These are phyloP conservation scores for Branchinecta lynchi DNA, from an alignment of 1,140 invertebrate genomes.

Conservation along the genomic window DNA sequence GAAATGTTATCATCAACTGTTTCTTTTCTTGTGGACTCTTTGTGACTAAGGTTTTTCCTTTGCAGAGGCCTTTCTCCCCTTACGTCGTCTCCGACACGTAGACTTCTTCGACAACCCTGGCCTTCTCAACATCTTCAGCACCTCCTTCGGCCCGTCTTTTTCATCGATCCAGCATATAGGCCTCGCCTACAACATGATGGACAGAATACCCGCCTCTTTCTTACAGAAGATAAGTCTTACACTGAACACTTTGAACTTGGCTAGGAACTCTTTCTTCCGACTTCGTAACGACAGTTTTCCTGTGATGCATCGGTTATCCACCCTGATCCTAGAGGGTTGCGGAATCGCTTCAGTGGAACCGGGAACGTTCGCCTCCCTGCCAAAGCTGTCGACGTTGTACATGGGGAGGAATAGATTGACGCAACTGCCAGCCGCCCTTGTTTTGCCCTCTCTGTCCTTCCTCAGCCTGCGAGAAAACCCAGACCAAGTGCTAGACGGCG, in stretches of 20 bases:
- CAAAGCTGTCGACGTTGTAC: constrained; percentile 17
- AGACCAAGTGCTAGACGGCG: constrained; percentile 10
- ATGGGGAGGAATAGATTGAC: constrained; percentile 18
- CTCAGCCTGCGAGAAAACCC: constrained; percentile 20
- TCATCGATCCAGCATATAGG: constrained; percentile 15
- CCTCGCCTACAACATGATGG: constrained; percentile 16
- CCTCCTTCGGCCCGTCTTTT: neutral
- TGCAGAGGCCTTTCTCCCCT: constrained; percentile 17
- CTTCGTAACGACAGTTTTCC: constrained; percentile 12
- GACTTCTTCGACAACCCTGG: constrained; percentile 21
- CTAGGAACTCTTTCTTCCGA: constrained; percentile 16
- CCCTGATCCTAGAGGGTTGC: constrained; percentile 18
- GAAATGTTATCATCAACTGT: too few species aligned
- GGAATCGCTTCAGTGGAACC: constrained; percentile 16
- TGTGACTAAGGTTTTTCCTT: too few species aligned
- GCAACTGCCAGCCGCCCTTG: constrained; percentile 12
- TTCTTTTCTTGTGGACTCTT: too few species aligned
- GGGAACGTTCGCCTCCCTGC: constrained; percentile 14
- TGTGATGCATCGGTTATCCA: neutral
- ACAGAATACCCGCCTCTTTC: constrained; percentile 13
- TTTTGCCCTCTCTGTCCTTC: constrained; percentile 14
- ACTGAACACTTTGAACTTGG: constrained; percentile 14
- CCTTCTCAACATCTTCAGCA: neutral
- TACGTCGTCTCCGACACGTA: constrained; percentile 17
- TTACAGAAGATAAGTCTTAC: constrained; percentile 10